Evolutionary conservation across 2,797 vertebrate species (phyloP), one percentile per base, ranked within the genome.

Genomic region (Poecilia picta): DNA sequence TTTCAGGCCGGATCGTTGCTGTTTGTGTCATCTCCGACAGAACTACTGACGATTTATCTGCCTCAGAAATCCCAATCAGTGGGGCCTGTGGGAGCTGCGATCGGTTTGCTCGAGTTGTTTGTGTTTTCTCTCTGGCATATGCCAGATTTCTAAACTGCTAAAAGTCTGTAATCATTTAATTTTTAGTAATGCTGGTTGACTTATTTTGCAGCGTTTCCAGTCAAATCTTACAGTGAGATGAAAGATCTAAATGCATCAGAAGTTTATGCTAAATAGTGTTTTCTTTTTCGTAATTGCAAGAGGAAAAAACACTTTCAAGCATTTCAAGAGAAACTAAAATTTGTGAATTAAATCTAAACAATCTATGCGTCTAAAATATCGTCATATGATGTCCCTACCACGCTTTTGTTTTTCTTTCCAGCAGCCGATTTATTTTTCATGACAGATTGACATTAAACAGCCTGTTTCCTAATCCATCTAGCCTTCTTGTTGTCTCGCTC

Each of bases 121-220:
- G 28, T 71, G 53, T 71, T 72, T 77, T 66, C 39, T 68, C 45
- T 28, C 18, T 53, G 53, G 39, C 68, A 28, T 64, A 20, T 45
- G 31, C 71, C 20, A 18, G 47, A 5, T 75, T 71, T 75, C 45
- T 15, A 8, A 11, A 36, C n/a, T 72, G 71, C 49, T 49, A 41
- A 20, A 41, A 78, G 76, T 74, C 51, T 75, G 41, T 74, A 75
- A 71, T 77, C 0, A 5, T 39, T 41, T 41, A 12, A 20, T 72
- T 79, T 51, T 77, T 31, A 36, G 10, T 74, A 74, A 74, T 74
- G 23, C 51, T 53, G 73, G n/a, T 53, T 72, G 53, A 75, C 71
- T 70, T 55, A 59, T 64, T 77, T 46, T 36, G 7, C 23, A 43
- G 47, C 46, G 5, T 28, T 71, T 71, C n/a, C 49, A 41, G 76